These are phyloP conservation scores for Drosophila paucipuncta DNA, from an alignment of 2,888 invertebrate genomes.

Conservation along the genomic window DNA sequence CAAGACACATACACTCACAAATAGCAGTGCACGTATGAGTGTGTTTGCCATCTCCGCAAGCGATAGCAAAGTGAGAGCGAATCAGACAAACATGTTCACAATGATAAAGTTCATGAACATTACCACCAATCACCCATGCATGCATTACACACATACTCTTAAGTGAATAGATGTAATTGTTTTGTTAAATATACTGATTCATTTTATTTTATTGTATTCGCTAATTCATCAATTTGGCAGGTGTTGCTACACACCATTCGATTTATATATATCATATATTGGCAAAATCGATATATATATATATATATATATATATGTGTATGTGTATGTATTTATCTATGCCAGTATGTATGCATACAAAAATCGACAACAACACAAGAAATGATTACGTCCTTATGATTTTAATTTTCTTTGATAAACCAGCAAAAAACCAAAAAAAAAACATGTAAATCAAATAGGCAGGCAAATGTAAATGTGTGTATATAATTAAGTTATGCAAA, in stretches of 20 bases:
- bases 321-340: not conserved
- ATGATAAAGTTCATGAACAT: constrained; percentile 49
- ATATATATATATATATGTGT: too few relatives aligned
- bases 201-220: constrained; percentile 38
- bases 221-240: constrained; percentile 20
- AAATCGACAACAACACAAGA: constrained; percentile 11
- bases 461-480: not conserved
- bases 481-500: not conserved
- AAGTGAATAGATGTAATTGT: constrained; percentile 32
- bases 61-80: constrained; percentile 54
- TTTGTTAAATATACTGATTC: constrained; percentile 24
- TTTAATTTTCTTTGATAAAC: constrained; percentile 39
- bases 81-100: constrained; percentile 5
- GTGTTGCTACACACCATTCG: constrained; percentile 26
- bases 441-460: not conserved
- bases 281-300: constrained; percentile 26
- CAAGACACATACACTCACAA: constrained; percentile 3
- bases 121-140: constrained; percentile 16
- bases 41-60: constrained; percentile 22
- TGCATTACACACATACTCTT: constrained; percentile 22
- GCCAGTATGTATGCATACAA: constrained; percentile 1
- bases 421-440: not conserved
- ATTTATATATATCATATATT: too few relatives aligned
- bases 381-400: constrained; percentile 41
- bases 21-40: not conserved